Evolutionary conservation across 2,113 vertebrate genomes (phyloP).

Genomic region (Microcebus jonahi): DNA sequence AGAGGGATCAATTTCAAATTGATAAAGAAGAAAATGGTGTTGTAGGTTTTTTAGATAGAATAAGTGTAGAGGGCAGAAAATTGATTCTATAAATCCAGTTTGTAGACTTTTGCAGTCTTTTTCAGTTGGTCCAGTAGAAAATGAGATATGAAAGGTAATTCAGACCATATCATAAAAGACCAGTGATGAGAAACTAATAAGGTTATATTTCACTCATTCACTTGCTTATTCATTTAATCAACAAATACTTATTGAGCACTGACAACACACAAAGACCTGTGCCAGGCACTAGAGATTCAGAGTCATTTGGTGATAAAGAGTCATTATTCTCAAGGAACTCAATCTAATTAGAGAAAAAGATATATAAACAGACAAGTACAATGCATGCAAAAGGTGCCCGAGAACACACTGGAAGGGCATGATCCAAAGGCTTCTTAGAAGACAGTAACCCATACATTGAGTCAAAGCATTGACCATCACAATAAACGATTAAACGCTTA

Average conservation of each 20-base stretch:
- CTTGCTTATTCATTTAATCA: neutral
- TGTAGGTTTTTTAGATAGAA: neutral
- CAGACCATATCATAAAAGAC: neutral
- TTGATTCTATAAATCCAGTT: neutral
- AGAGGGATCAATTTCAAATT: neutral
- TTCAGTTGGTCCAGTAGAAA: neutral
- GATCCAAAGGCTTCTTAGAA: neutral
- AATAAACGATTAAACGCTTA: neutral
- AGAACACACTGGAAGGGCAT: neutral
- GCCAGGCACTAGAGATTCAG: neutral
- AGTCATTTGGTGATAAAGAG: neutral
- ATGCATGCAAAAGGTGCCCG: neutral
- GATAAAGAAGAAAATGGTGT: neutral
- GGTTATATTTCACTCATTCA: constrained; percentile 16
- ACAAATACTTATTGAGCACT: neutral
- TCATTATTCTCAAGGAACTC: neutral
- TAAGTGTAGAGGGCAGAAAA: neutral
- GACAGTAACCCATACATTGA: neutral
- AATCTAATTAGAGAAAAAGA: neutral
- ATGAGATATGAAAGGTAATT: neutral
- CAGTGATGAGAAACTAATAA: neutral
- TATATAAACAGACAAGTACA: neutral
- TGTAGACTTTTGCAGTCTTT: neutral
- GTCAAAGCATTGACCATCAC: neutral
- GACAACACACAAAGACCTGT: neutral